Evolutionary conservation across 2,113 vertebrate species (phyloP), one percentile per base, ranked within the genome.

Genomic region (Xenus cinereus): DNA sequence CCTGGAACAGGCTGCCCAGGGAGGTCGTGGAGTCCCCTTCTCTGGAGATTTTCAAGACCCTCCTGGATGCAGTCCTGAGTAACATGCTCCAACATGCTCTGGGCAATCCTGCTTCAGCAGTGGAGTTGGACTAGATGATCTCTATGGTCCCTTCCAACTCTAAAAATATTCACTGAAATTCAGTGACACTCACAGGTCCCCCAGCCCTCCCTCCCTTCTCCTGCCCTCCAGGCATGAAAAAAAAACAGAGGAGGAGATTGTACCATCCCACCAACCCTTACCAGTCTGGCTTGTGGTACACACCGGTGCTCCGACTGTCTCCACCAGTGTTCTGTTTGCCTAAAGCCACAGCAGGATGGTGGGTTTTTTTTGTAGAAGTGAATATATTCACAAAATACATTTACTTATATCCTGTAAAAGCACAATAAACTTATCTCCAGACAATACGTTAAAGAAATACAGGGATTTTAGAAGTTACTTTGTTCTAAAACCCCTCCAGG

Each of bases 401-500:
- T 95, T 92, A 74, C 83, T 89, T 56, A 60, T 6, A 76, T 41
- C 51, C 53, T 0, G 1, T 82, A 87, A 95, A 89, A 76, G 57
- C 71, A 78, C 71, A 69, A 72, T 87, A 60, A 93, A 46, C 74
- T 73, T 73, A 78, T 83, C 87, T 87, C 78, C 71, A 89, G 81
- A 46, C 39, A 9, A 2, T 60, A 50, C 35, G 32, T 79, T 82
- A 76, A 75, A 85, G 71, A 62, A 87, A 87, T 14, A 5, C 22
- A 5, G 3, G 26, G 84, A 69, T 94, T 96, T 76, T 21, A 57
- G 69, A 97, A 93, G 77, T 87, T 89, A 9, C 84, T 89, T 91
- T 94, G 77, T 87, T 91, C 84, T 82, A 63, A 82, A 90, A 69
- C 62, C 84, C 87, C 87, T 95, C 84, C 87, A 87, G 81, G 81